Conservation (phyloP, 2,113 vertebrate species). For the Irena cyanogastra region DNA sequence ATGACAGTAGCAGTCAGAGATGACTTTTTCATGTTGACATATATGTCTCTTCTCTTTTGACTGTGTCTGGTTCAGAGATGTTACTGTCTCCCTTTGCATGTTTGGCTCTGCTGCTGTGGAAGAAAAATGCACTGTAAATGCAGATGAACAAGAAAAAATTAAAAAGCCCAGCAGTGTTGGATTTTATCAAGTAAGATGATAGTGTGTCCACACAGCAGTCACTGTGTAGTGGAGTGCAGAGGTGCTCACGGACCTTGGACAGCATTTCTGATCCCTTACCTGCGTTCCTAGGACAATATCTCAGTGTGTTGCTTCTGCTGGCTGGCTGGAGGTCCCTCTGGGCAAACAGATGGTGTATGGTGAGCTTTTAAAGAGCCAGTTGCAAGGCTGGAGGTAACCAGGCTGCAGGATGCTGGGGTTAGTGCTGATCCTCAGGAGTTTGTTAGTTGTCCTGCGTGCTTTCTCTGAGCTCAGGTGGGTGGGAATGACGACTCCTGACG, state of each 20-base stretch:
- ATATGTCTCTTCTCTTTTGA: background rate
- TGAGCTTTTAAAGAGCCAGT: background rate
- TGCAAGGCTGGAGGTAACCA: background rate
- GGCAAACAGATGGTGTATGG: background rate
- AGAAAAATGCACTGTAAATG: background rate
- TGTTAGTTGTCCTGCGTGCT: background rate
- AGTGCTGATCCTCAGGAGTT: background rate
- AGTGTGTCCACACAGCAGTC: background rate
- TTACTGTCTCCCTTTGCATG: background rate
- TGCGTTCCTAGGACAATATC: background rate
- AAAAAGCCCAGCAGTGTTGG: background rate
- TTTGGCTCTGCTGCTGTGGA: background rate
- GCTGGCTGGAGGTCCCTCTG: background rate
- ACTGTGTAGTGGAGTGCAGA: background rate
- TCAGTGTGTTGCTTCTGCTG: accelerated
- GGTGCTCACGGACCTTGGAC: background rate
- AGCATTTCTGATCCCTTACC: background rate
- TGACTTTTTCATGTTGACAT: background rate
- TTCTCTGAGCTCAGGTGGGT: background rate
- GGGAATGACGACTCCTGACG: background rate
- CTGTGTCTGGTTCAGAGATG: background rate
- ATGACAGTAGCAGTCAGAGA: background rate
- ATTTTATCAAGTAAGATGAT: background rate
- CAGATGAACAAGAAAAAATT: background rate
- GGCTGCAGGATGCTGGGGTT: background rate